Conservation (phyloP, 1,140 invertebrate species). For the Nautilus pompilius region DNA sequence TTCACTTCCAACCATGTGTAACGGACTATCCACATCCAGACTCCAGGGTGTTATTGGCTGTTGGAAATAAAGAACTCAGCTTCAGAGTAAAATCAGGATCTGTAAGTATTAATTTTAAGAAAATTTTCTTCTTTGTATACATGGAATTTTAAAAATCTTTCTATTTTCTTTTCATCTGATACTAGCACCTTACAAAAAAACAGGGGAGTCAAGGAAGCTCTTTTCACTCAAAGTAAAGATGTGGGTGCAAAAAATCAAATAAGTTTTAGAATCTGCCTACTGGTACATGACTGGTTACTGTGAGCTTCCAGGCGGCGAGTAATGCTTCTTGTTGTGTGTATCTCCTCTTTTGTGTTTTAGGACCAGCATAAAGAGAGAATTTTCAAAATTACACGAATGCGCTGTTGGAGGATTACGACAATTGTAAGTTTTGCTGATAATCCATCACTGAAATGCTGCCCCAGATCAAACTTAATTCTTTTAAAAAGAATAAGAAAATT, state of each 20-base stretch:
- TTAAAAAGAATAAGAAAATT: not conserved
- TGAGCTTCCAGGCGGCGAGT: not conserved
- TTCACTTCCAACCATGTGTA: conserved; percentile 74
- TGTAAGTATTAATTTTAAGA: too few species aligned
- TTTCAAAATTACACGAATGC: conserved; percentile 92
- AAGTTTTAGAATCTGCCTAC: not conserved
- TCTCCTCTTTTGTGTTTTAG: conserved; percentile 29
- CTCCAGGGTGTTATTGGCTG: conserved; percentile 67
- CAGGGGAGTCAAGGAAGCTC: too few species aligned
- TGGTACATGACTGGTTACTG: not conserved
- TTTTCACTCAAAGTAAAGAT: too few species aligned
- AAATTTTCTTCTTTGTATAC: too few species aligned
- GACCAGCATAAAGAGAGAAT: conserved; percentile 69
- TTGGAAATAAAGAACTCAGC: conserved; percentile 76
- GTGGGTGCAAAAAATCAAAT: too few species aligned
- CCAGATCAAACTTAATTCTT: not conserved
- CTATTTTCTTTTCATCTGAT: too few species aligned
- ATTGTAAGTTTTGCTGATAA: conserved; percentile 65
- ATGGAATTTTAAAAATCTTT: not conserved
- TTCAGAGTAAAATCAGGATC: conserved; percentile 58
- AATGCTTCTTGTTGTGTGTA: not conserved
- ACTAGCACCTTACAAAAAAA: too few species aligned
- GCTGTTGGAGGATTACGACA: conserved; percentile 92
- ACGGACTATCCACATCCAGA: conserved; percentile 75
- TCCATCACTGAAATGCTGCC: too few species aligned